These are phyloP conservation scores for Dynastes maya DNA, from an alignment of 2,888 invertebrate species.

Conservation along the genomic window DNA sequence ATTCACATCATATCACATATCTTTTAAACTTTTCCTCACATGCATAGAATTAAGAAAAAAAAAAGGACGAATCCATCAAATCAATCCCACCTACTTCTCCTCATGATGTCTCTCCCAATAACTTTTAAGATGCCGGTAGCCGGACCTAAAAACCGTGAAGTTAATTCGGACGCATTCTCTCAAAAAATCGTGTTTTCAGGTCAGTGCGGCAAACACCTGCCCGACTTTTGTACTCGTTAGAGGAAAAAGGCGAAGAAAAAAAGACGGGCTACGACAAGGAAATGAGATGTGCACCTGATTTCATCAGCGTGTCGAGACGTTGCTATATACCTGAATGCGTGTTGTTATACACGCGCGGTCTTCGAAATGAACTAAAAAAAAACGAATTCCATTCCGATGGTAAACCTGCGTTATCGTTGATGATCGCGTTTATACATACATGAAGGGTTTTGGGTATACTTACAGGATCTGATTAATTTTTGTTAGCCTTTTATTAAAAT, in stretches of 20 bases:
- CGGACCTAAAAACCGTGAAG: background rate
- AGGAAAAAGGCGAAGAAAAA: background rate
- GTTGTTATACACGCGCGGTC: too few species aligned
- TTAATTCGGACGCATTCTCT: constrained; percentile 12
- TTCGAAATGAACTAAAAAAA: background rate
- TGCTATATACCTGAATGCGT: constrained; percentile 1
- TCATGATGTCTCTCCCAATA: background rate
- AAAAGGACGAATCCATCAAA: too few species aligned
- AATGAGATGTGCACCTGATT: constrained; percentile 9
- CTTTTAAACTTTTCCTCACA: too few species aligned
- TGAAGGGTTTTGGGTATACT: too few species aligned
- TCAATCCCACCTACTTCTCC: background rate
- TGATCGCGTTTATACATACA: too few species aligned
- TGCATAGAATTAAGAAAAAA: too few species aligned
- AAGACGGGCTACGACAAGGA: constrained; percentile 3
- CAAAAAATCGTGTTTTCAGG: constrained; percentile 39
- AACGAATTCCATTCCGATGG: background rate
- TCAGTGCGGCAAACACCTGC: constrained; percentile 32
- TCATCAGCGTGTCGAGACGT: background rate
- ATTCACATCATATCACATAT: too few species aligned
- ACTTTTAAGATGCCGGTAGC: background rate
- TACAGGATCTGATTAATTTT: too few species aligned
- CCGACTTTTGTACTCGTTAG: constrained; percentile 30
- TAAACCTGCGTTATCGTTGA: too few species aligned
- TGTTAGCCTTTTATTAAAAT: too few species aligned